Evolutionary conservation across 2,888 invertebrate genomes (phyloP), one percentile per base, ranked within the genome.

Genomic region (Lasioglossum vierecki): DNA sequence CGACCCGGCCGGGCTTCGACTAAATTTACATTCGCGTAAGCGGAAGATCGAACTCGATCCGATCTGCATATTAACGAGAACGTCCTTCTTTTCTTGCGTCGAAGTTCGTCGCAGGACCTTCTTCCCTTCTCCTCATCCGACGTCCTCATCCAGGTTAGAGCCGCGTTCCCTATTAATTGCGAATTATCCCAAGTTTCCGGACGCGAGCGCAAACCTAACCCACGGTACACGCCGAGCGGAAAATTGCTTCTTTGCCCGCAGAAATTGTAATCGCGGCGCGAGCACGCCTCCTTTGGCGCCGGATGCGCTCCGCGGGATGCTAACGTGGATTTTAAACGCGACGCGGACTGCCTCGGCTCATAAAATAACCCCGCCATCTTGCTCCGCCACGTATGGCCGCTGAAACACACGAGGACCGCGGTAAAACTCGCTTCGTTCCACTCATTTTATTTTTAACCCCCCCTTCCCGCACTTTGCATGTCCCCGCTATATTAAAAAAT

Each of bases 21-120:
- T 4, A 13, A 79, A 85, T 82, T 86, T 74, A 68, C 75, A 77
- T 82, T 53, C 77, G 76, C 72, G 60, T n/a, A 53, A 76, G 49
- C 22, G 44, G 57, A 18, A 63, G 73, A 76, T 82, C 75, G 76
- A 73, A 77, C 82, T 26, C 60, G 39, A 26, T 18, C 44, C 80
- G 75, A 86, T 86, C 75, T 80, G 76, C 86, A 80, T 85, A 76
- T 82, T 82, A 86, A 86, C 77, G 39, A 85, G 72, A 68, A 46
- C 57, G 44, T 18, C 39, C 77, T 71, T 81, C 76, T 80, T 68
- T 79, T 66, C 22, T 53, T 18, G 53, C 60, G 44, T 26, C 66
- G 53, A 72, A 49, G 26, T 49, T 74, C 13, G 15, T 26, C 30
- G 80, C 44, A 60, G 73, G 35, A 74, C 35, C 44, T 15, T 46